phyloP scores from a whole-genome alignment of 2,113 vertebrate species.

The Microtus oregoni region DNA sequence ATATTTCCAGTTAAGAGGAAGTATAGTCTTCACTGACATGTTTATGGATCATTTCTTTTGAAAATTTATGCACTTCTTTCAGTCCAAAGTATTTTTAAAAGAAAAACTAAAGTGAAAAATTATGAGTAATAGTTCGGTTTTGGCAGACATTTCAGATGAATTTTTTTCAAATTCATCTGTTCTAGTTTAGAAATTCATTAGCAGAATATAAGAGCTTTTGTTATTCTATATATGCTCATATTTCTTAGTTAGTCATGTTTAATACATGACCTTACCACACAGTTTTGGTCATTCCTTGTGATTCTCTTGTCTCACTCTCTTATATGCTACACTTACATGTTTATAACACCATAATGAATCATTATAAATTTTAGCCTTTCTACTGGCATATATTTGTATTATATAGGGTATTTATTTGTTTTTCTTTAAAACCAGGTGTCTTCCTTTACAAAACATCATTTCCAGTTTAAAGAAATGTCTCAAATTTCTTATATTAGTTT shows the following conservation, averaged over 20 bases:
- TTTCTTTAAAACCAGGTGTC: not conserved
- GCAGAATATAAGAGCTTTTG: not conserved
- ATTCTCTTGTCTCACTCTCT: not conserved
- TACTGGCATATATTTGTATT: not conserved
- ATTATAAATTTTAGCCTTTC: not conserved
- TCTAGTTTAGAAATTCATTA: not conserved
- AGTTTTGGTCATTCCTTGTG: no score
- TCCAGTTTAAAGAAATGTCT: not conserved
- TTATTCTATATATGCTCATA: not conserved
- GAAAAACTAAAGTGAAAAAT: not conserved
- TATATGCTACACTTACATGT: not conserved
- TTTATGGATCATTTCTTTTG: not conserved
- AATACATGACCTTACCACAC: not conserved
- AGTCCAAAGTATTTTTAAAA: not conserved
- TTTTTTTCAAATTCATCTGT: not conserved
- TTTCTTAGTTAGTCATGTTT: not conserved
- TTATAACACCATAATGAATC: rapidly evolving
- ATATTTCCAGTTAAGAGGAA: not conserved
- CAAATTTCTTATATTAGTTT: not conserved
- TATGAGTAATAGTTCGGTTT: not conserved
- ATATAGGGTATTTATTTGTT: not conserved
- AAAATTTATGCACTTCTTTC: not conserved
- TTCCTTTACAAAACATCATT: not conserved
- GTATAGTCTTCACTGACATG: not conserved
- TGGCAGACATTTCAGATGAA: not conserved